A percentile compares a stretch with the other conserved stretches of the same genome.
Conservation (phyloP, 2,113 vertebrate species). For the Tetrax tetrax region DNA sequence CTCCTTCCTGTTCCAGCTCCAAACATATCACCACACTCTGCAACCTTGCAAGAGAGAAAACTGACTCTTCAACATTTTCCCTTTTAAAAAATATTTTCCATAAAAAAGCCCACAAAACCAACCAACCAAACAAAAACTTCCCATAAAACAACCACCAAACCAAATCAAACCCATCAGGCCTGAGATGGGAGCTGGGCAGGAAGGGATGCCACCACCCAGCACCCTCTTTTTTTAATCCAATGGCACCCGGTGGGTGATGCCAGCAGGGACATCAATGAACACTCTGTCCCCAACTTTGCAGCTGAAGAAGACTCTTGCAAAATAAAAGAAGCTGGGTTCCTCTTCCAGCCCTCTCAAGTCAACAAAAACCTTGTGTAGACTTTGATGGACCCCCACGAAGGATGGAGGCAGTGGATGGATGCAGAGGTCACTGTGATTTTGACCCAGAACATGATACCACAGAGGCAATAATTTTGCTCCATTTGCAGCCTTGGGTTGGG, state of each 20-base stretch:
- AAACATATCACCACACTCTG: accelerated
- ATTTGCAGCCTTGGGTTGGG: neutral
- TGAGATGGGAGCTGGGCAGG: neutral
- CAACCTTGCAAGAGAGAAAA: neutral
- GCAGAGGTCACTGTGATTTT: accelerated
- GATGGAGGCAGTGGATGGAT: accelerated
- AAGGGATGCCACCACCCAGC: neutral
- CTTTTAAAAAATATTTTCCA: neutral
- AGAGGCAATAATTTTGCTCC: neutral
- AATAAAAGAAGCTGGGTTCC: neutral
- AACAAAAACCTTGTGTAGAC: neutral
- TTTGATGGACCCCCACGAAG: neutral
- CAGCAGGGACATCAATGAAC: neutral
- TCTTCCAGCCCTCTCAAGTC: too few relatives aligned
- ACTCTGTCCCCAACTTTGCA: neutral
- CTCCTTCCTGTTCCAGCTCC: neutral
- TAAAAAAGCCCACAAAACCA: neutral
- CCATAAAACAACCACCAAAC: neutral
- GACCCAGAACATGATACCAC: accelerated
- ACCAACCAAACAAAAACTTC: neutral
- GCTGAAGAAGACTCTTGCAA: neutral
- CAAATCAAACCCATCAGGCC: neutral
- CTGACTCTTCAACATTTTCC: neutral
- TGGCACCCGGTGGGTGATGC: accelerated
- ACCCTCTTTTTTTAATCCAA: neutral